Evolutionary conservation across 2,888 invertebrate species (phyloP).

Genomic region (Aethes cnicana): DNA sequence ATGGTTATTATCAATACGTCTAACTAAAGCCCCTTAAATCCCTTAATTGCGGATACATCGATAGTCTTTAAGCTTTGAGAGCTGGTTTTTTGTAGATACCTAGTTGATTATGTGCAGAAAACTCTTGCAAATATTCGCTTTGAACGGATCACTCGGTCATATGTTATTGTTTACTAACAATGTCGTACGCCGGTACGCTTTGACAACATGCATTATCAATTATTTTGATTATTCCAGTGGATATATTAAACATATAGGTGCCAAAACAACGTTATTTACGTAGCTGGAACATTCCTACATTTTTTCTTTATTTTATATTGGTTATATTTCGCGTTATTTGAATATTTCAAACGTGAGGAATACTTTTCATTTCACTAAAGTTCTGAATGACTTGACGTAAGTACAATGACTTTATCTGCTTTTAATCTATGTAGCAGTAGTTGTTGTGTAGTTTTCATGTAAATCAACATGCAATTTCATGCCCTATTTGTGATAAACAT

Average conservation of each 20-base stretch:
- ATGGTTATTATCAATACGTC: constrained; percentile 54
- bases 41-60: constrained; percentile 44
- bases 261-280: constrained; percentile 17
- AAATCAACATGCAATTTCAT: too few species aligned
- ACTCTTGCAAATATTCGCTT: constrained; percentile 38
- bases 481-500: too few species aligned
- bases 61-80: constrained; percentile 33
- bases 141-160: constrained; percentile 54
- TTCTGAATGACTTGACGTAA: neutral
- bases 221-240: constrained; percentile 29
- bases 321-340: neutral
- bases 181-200: constrained; percentile 59
- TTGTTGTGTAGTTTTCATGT: too few species aligned
- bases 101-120: constrained; percentile 41
- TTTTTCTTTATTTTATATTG: constrained; percentile 2
- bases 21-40: constrained; percentile 38
- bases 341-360: neutral
- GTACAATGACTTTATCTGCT: neutral
- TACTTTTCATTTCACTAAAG: neutral
- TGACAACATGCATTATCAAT: constrained; percentile 37
- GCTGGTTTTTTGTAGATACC: constrained; percentile 42
- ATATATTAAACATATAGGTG: constrained; percentile 26
- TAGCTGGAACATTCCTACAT: constrained; percentile 3
- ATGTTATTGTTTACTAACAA: constrained; percentile 81
- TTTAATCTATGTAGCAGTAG: neutral